Evolutionary conservation across 2,888 invertebrate species (phyloP), one percentile per base, ranked within the genome.

Genomic region (Ichneumon xanthorius): DNA sequence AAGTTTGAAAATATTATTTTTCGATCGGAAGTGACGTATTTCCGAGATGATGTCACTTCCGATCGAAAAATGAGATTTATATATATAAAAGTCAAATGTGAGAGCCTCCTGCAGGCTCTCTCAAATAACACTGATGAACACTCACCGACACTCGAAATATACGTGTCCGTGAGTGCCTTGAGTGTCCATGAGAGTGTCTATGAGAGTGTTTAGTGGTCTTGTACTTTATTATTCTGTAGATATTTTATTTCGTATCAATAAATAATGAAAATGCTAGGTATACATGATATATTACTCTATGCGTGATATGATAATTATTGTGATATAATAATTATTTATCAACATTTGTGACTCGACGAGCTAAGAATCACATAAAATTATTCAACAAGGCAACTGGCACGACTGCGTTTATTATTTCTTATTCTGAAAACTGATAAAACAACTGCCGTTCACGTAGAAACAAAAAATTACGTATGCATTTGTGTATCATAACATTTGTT

Each of bases 251-350:
- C 73, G 73, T 89, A 89, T 86, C 83, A 92, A 91, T 92, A 91
- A 91, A 91, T 91, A 91, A 89, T 87, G 87, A 88, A 90, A 90
- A 88, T 88, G 75, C 84, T 87, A 89, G 83, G 22, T 88, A 86
- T 87, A 85, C 75, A 76, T 86, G 68, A 78, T 81, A 76, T 68
- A 61, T 22, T 65, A 63, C 67, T 78, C 40, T 71, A 77, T 75
- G 63, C 63, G 70, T 73, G 16, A 37, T 37, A 63, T 75, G 67
- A 78, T 79, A 81, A 55, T 73, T n/a, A 26, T 48, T 19, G 45
- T n/a, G n/a, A n/a, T n/a, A n/a, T n/a, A n/a, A n/a, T n/a, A n/a
- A n/a, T n/a, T n/a, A 78, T 75, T 85, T 61, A 72, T 84, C 71
- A 48, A 72, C 63, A 61, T 61, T 65, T 30, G 67, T 37, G 72